Base-by-base conservation (phyloP, 2,888 invertebrate genomes). In the Drosophila macrospina region DNA sequence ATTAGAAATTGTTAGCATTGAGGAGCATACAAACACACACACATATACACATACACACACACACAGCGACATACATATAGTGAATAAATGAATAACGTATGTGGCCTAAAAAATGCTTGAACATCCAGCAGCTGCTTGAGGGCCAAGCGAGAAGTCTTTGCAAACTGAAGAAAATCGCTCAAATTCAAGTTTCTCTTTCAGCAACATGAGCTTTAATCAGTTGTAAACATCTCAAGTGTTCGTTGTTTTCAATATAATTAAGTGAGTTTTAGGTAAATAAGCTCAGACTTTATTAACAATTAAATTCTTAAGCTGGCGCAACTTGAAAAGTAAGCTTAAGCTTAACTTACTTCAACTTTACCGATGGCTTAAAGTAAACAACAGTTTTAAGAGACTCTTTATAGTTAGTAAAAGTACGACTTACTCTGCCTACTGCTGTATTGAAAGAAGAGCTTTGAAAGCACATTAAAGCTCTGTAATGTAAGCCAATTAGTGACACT, bases 1-100 rank as follows among this genome's bases (percentile, higher is more conserved):
- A 83, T 88, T 88, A 88, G 88, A 86, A 88, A 87, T 74, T 85
- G 88, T 87, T 69, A 79, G 82, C 76, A 75, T 73, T 74, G 73
- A 63, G 39, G 16, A 47, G 50, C 48, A 47, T 51, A 42, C 66
- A 63, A 65, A 56, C 45, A 44, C 60, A 51, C 30, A 41, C 57
- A 34, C 34, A 10, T 28, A 45, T 42, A 42, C 41, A 6, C 7
- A 28, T 5, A 28, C 28, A 28, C 37, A 15, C 37, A 28, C 51
- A 36, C 50, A 32, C 8, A 32, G 41, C 4, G 36, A 15, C 24
- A 51, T 26, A 30, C 32, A 48, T 28, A 59, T 41, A 47, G 59
- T 62, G 71, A 52, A 75, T 71, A 74, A 75, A 71, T 75, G 74
- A 67, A 76, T 75, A 72, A 76, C 69, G 69, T 37, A 62, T 70